Evolutionary conservation across 2,888 invertebrate species (phyloP).

Genomic region (Cremastinae sp.): DNA sequence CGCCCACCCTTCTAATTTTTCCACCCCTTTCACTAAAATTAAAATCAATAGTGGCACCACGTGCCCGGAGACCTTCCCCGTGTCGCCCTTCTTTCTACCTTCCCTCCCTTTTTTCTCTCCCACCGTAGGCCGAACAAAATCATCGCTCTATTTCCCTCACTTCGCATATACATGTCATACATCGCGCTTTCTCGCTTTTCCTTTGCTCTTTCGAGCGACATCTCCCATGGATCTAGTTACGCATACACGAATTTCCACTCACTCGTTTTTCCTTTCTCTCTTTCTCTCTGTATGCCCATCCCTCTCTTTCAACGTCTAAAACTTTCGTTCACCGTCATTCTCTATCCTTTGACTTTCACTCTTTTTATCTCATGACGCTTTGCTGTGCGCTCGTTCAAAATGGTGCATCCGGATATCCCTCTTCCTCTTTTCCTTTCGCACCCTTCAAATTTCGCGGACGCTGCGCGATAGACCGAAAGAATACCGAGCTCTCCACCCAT

Average conservation of each 20-base stretch:
- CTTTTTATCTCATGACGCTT: constrained; percentile 17
- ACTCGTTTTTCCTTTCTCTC: not conserved
- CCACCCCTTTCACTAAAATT: constrained; percentile 81
- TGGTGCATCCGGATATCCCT: constrained; percentile 29
- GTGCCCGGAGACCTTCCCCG: constrained; percentile 73
- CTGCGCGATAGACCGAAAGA: constrained; percentile 48
- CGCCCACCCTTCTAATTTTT: constrained; percentile 80
- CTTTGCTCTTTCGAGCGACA: constrained; percentile 34
- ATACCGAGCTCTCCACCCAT: constrained; percentile 36
- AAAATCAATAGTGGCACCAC: constrained; percentile 81
- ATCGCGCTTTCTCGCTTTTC: constrained; percentile 44
- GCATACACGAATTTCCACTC: constrained; percentile 10
- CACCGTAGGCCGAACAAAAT: constrained; percentile 54
- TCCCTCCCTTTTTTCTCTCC: constrained; percentile 57
- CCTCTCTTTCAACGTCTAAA: constrained; percentile 20
- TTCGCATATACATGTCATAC: not conserved
- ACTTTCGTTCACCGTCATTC: not conserved
- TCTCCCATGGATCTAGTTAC: constrained; percentile 20
- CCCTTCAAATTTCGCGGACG: constrained; percentile 45
- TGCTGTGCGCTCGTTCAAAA: constrained; percentile 22
- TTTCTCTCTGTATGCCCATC: constrained; percentile 1
- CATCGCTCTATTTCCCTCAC: constrained; percentile 44
- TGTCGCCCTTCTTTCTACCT: constrained; percentile 44
- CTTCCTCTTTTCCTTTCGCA: constrained; percentile 35
- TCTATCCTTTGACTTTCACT: constrained; percentile 10